Evolutionary conservation across 2,113 vertebrate species (phyloP).

Genomic region (human (Homo sapiens)): GRCh38 chr16:23983001-23983500

Average conservation of each 20-base stretch:
- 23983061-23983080: background rate
- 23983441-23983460: background rate
- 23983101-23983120: slow-evolving; percentile 27
- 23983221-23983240: slow-evolving; percentile 30
- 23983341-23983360: background rate
- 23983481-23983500: background rate
- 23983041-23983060: slow-evolving; percentile 16
- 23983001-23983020: background rate
- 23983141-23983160: slow-evolving; percentile 49
- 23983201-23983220: slow-evolving; percentile 73
- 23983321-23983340: background rate
- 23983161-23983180: slow-evolving; percentile 69
- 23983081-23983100: slow-evolving; percentile 1
- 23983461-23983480: accelerated
- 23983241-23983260: slow-evolving; percentile 58
- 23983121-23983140: background rate
- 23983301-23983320: background rate
- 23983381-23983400: background rate
- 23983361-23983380: background rate
- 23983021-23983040: slow-evolving; percentile 14
- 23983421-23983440: background rate
- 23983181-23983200: slow-evolving; percentile 73
- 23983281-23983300: background rate
- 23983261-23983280: slow-evolving; percentile 40
- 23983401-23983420: background rate